Base-by-base conservation (phyloP, 2,113 vertebrate genomes). In the Myotis brandtii region DNA sequence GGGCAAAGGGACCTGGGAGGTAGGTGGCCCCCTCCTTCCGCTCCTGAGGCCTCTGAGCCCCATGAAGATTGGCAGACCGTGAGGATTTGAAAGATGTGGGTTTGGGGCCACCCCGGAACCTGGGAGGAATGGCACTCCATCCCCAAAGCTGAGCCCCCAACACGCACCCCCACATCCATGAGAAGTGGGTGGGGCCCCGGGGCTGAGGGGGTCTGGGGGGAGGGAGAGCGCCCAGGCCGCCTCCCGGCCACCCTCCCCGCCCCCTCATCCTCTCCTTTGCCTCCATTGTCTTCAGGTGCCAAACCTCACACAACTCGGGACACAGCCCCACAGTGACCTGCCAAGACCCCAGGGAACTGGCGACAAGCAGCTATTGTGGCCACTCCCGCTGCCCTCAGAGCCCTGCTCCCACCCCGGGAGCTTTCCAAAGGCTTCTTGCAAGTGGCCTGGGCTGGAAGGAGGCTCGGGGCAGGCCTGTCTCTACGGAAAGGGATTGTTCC, bases 121-220 rank as follows among this genome's bases (percentile, higher is more conserved):
- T 77, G 52, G 27, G 17, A 25, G 37, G 46, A 89, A 14, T 10
- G n/a, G 66, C 9, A 1, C n/a, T 79, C 32, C 37, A 5, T 50
- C 14, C 16, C 23, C 20, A 27, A 56, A 56, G 52, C 77, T 20
- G 32, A 94, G 64, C 6, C 43, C 18, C 37, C 4, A 3, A 5
- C 0, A 64, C 3, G 23, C 14, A 1, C 43, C 18, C 46, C 13
- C 13, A 4, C 0, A 9, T 10, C n/a, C 11, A 2, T 14, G 48
- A 84, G 75, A 62, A 59, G 73, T 8, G 8, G 40, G 6, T 21
- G 48, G 75, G 46, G 11, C 20, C 32, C 82, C 1, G 9, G 66
- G 52, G 16, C 30, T 8, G 21, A 4, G 27, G 13, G n/a, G 9
- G 8, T 3, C 64, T 1, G 3, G 14, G 4, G 4, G 30, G 40